phyloP scores from a whole-genome alignment of 2,113 vertebrate genomes.

The Rhinolophus sinicus region DNA sequence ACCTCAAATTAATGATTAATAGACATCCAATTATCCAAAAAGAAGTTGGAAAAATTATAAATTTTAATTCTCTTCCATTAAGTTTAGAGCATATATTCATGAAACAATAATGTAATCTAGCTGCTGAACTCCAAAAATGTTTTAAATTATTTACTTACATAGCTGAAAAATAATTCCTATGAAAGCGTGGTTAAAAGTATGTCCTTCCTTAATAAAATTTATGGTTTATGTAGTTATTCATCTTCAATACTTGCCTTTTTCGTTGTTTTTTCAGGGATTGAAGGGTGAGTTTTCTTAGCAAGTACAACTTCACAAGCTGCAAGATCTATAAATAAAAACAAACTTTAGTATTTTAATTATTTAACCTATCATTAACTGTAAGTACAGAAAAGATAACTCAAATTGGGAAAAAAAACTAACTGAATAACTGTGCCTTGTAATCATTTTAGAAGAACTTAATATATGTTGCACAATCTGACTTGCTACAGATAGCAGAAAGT shows the following conservation, averaged over 20 bases:
- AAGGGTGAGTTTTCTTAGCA: conserved; percentile 79
- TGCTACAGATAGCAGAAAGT: neutral
- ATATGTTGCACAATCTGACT: conserved; percentile 19
- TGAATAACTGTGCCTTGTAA: conserved; percentile 44
- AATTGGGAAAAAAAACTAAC: conserved; percentile 27
- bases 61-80: conserved; percentile 49
- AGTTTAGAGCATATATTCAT: neutral
- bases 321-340: conserved; percentile 83
- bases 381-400: conserved; percentile 41
- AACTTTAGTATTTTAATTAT: conserved; percentile 60
- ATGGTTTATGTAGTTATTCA: conserved; percentile 44
- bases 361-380: neutral
- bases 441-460: conserved; percentile 22
- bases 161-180: conserved; percentile 33
- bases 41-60: neutral
- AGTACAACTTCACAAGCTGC: conserved; percentile 79
- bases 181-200: conserved; percentile 45
- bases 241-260: conserved; percentile 81
- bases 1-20: conserved; percentile 11
- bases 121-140: conserved; percentile 28
- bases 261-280: conserved; percentile 61
- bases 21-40: neutral
- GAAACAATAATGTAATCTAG: neutral
- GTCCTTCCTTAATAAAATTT: neutral
- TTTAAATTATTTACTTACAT: conserved; percentile 42